Evolutionary conservation across 2,113 vertebrate species (phyloP).

Genomic region (Echinops telfairi): DNA sequence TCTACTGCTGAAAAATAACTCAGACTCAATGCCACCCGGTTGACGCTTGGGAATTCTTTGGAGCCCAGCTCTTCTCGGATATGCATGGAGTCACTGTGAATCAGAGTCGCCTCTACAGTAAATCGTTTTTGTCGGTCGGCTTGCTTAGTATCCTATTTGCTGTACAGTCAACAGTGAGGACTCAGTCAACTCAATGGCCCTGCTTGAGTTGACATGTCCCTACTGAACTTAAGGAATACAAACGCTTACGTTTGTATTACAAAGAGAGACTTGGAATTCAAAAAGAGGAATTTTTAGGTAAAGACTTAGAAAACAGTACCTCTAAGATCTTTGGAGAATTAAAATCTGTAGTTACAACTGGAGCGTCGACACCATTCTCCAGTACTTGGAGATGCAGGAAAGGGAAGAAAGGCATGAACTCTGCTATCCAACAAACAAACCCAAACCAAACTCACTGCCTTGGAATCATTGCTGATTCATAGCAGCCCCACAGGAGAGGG

Average conservation of each 20-base stretch:
- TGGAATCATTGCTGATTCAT: too few relatives aligned
- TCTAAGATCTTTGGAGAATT: constrained; percentile 2
- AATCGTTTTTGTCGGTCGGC: neutral
- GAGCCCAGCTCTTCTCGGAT: too few relatives aligned
- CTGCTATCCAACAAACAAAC: neutral
- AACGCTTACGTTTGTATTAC: constrained; percentile 25
- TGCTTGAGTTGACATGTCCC: neutral
- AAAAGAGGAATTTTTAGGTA: neutral
- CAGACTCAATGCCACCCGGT: neutral
- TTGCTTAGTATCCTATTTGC: neutral
- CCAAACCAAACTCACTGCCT: too few relatives aligned
- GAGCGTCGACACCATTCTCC: neutral
- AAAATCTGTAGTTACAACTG: constrained; percentile 16
- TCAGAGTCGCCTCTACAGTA: too few relatives aligned
- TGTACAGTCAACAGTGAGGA: neutral
- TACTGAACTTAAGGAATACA: neutral
- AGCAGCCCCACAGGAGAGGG: too few relatives aligned
- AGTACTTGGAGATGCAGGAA: neutral
- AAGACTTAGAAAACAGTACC: neutral
- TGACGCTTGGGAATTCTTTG: neutral
- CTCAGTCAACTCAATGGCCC: neutral
- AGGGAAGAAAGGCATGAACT: neutral
- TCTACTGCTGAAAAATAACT: neutral
- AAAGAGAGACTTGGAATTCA: constrained; percentile 5
- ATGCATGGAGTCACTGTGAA: too few relatives aligned